These are phyloP conservation scores for Macroramphosus scolopax DNA, from an alignment of 2,797 vertebrate species.

Conservation along the genomic window DNA sequence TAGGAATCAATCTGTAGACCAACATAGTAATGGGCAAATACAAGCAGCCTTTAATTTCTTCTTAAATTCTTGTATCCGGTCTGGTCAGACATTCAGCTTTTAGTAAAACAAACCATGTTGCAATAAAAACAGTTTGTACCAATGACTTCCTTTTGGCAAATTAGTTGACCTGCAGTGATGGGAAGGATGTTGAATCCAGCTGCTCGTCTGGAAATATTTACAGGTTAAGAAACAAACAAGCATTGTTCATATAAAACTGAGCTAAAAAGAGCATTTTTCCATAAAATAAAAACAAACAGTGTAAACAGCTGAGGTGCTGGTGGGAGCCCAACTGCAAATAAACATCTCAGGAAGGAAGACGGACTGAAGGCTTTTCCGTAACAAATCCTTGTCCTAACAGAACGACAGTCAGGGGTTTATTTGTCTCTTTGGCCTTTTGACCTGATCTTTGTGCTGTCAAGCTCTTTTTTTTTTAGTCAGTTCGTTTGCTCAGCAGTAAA, in stretches of 20 bases:
- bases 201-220: slow-evolving; percentile 57
- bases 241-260: slow-evolving; percentile 43
- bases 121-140: slow-evolving; percentile 20
- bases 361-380: too few species aligned
- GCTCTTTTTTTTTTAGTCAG: slow-evolving; percentile 49
- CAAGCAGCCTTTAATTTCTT: slow-evolving; percentile 11
- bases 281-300: slow-evolving; percentile 55
- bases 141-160: slow-evolving; percentile 33
- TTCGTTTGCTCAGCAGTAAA: too few species aligned
- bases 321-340: slow-evolving; percentile 58
- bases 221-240: slow-evolving; percentile 54
- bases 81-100: slow-evolving; percentile 10
- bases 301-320: slow-evolving; percentile 58
- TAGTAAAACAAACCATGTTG: slow-evolving; percentile 15
- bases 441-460: slow-evolving; percentile 41
- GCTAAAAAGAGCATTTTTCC: slow-evolving; percentile 37
- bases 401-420: too few species aligned
- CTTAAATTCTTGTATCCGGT: slow-evolving; percentile 7
- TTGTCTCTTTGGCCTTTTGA: slow-evolving; percentile 57
- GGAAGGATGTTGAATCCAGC: slow-evolving; percentile 63
- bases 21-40: not conserved
- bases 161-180: slow-evolving; percentile 26
- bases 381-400: too few species aligned
- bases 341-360: slow-evolving; percentile 63
- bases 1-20: not conserved